Base-by-base conservation (phyloP, 2,888 invertebrate genomes). In the Leptopilina drosophilae region DNA sequence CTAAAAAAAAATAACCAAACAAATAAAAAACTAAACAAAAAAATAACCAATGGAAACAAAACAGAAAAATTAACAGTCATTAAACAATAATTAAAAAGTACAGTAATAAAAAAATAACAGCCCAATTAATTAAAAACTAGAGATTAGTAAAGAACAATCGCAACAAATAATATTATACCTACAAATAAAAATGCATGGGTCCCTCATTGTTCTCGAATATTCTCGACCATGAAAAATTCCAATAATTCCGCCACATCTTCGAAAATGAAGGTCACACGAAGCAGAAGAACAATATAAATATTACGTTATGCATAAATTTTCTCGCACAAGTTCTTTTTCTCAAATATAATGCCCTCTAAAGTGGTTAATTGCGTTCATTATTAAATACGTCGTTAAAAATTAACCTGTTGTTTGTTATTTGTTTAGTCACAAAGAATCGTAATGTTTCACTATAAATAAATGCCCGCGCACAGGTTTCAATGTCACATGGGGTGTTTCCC, bases 291-390 rank as follows among this genome's bases (percentile, higher is more conserved):
- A 69, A 79, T 64, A 77, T 64, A 78, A 78, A 80, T 76, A 81
- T 80, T 67, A 79, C 81, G 78, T 46, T 69, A 77, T 80, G 77
- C 80, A 73, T 78, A 66, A 77, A 76, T 79, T 77, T 78, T 77
- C 79, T 77, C 82, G 78, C 82, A 78, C 78, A 79, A 82, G 77
- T 82, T 82, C 20, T 65, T 40, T 33, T 5, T 33, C 33, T 33
- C 3, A 33, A 33, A 4, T 4, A 33, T 33, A 64, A 65, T 65
- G 40, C 33, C 33, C 69, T 69, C 81, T 81, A 84, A 81, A 33
- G 78, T 76, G 81, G 82, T 82, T 84, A 82, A 82, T 84, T 81
- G 81, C 81, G 77, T 77, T 79, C 77, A 77, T 79, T 78, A 77
- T 79, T 78, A 79, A 75, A 78, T 77, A 33, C 33, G 4, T 73